phyloP scores from a whole-genome alignment of 2,797 vertebrate species.

The Sparus aurata region DNA sequence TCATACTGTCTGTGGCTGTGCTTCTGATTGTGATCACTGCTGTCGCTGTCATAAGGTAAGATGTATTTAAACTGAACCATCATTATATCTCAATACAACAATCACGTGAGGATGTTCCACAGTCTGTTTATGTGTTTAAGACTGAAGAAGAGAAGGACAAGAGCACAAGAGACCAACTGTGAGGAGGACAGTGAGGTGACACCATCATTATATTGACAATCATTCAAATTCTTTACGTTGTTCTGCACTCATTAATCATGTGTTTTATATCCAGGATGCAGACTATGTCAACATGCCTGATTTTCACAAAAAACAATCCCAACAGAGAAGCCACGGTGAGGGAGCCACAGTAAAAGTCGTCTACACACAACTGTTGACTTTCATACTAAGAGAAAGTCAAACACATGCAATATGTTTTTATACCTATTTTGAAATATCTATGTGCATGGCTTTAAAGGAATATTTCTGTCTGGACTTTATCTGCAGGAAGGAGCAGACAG shows the following conservation, averaged over 20 bases:
- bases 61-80: background rate
- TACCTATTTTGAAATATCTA: background rate
- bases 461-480: background rate
- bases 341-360: accelerated
- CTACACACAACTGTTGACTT: constrained; percentile 36
- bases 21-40: background rate
- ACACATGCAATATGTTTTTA: constrained; percentile 22
- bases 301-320: constrained; percentile 1
- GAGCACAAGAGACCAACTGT: background rate
- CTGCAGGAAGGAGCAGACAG: constrained; percentile 43
- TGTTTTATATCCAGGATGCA: constrained; percentile 5
- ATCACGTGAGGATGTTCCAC: background rate
- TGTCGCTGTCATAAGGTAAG: background rate
- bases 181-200: constrained; percentile 19
- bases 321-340: background rate
- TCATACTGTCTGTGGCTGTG: background rate
- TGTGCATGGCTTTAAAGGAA: background rate
- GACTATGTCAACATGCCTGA: constrained; percentile 18
- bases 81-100: background rate
- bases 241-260: background rate
- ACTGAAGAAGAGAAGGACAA: background rate
- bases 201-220: background rate
- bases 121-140: background rate
- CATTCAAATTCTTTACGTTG: background rate
- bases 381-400: constrained; percentile 6